phyloP scores from a whole-genome alignment of 2,797 vertebrate species.

The Enteromius argenteus region DNA sequence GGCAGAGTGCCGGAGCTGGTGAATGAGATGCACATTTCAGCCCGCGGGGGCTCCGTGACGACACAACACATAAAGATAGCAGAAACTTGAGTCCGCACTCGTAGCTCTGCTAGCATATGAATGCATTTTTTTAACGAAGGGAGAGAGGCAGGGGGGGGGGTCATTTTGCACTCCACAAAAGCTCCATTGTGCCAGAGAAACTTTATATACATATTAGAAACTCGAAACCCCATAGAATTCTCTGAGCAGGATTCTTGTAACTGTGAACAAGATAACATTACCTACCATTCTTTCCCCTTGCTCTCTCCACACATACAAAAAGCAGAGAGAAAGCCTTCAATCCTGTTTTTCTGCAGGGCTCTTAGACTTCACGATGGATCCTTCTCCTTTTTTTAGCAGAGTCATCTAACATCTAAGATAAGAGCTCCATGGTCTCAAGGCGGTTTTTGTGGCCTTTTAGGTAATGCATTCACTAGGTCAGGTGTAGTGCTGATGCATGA shows the following conservation, averaged over 20 bases:
- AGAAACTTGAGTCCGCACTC: slow-evolving; percentile 81
- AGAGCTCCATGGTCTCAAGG: slow-evolving; percentile 72
- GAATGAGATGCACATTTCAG: slow-evolving; percentile 82
- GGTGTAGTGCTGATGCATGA: slow-evolving; percentile 67
- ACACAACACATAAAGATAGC: slow-evolving; percentile 86
- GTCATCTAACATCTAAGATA: slow-evolving; percentile 80
- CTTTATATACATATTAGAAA: slow-evolving; percentile 91
- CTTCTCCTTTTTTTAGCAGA: slow-evolving; percentile 58
- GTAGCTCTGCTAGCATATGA: slow-evolving; percentile 81
- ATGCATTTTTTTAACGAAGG: slow-evolving; percentile 78
- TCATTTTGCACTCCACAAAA: slow-evolving; percentile 85
- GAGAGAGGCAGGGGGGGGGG: slow-evolving; percentile 77
- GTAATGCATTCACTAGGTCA: slow-evolving; percentile 77
- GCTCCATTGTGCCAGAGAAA: slow-evolving; percentile 85
- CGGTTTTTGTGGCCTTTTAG: slow-evolving; percentile 77
- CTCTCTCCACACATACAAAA: slow-evolving; percentile 57
- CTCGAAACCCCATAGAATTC: slow-evolving; percentile 80
- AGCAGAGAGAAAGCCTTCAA: slow-evolving; percentile 70
- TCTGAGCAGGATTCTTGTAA: slow-evolving; percentile 84
- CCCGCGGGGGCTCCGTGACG: slow-evolving; percentile 80
- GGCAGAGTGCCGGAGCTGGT: slow-evolving; percentile 65
- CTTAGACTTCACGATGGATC: slow-evolving; percentile 48
- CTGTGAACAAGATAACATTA: slow-evolving; percentile 88
- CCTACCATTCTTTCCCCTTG: slow-evolving; percentile 77
- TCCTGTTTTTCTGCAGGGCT: slow-evolving; percentile 74